phyloP scores from a whole-genome alignment of 2,113 vertebrate genomes.

The Sylvietta virens region DNA sequence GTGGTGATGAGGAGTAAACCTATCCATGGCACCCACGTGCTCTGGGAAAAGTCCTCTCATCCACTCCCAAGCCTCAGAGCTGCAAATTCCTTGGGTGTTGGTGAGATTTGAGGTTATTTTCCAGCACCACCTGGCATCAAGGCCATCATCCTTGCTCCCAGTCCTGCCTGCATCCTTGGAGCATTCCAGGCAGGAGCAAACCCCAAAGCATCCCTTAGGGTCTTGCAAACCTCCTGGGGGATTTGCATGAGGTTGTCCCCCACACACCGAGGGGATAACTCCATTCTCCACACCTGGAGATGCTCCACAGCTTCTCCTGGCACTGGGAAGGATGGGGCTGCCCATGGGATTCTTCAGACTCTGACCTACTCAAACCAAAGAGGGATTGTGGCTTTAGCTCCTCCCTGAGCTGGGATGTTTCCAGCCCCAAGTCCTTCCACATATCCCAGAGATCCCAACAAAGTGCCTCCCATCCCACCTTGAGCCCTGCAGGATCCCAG shows the following conservation, averaged over 20 bases:
- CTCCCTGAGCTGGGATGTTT: neutral
- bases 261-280: rapidly evolving
- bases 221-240: neutral
- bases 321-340: rapidly evolving
- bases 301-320: neutral
- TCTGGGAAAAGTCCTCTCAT: rapidly evolving
- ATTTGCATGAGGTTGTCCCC: neutral
- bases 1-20: neutral
- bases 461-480: neutral
- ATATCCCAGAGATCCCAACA: neutral
- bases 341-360: neutral
- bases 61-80: neutral
- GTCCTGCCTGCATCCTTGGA: neutral
- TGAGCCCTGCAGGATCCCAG: rapidly evolving
- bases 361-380: neutral
- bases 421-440: neutral
- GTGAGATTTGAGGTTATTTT: neutral
- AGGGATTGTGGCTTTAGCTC: neutral
- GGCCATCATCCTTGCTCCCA: neutral
- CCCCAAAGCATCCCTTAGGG: neutral
- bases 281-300: neutral
- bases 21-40: rapidly evolving
- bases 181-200: neutral
- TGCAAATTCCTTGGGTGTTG: neutral
- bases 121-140: neutral